Conservation (phyloP, 2,113 vertebrate genomes). For the Scomber scombrus region DNA sequence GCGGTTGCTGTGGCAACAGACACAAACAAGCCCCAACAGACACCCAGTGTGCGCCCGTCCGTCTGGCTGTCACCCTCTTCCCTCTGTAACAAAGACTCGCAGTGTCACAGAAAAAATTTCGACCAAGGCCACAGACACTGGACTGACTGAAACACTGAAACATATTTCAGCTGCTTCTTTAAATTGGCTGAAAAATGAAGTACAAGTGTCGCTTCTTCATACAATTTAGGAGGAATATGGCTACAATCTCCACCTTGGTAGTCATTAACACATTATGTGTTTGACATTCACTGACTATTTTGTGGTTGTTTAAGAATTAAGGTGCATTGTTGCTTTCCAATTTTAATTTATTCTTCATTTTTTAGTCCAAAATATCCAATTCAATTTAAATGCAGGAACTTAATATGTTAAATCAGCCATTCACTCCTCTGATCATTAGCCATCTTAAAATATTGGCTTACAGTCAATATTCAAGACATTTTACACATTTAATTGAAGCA, state of each 20-base stretch:
- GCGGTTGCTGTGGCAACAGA: constrained; percentile 76
- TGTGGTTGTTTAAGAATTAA: too few species aligned
- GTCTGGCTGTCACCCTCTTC: constrained; percentile 44
- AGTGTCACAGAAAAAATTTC: constrained; percentile 56
- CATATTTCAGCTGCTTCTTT: not conserved
- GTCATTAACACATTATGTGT: not conserved
- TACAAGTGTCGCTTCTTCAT: not conserved
- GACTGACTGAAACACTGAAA: constrained; percentile 5
- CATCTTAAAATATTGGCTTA: too few species aligned
- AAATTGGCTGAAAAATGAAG: not conserved
- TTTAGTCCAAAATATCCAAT: too few species aligned
- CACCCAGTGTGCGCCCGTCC: constrained; percentile 22
- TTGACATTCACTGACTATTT: not conserved
- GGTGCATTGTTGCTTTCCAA: too few species aligned
- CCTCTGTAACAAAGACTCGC: constrained; percentile 66
- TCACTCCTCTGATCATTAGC: too few species aligned
- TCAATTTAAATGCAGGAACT: too few species aligned
- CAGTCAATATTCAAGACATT: too few species aligned
- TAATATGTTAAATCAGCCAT: too few species aligned
- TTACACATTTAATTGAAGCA: too few species aligned
- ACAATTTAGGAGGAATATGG: not conserved
- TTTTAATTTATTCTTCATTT: too few species aligned
- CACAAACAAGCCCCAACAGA: constrained; percentile 84
- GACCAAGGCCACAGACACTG: constrained; percentile 28
- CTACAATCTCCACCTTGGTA: not conserved